Evolutionary conservation across 2,113 vertebrate species (phyloP).

Genomic region (Ahaetulla prasina): DNA sequence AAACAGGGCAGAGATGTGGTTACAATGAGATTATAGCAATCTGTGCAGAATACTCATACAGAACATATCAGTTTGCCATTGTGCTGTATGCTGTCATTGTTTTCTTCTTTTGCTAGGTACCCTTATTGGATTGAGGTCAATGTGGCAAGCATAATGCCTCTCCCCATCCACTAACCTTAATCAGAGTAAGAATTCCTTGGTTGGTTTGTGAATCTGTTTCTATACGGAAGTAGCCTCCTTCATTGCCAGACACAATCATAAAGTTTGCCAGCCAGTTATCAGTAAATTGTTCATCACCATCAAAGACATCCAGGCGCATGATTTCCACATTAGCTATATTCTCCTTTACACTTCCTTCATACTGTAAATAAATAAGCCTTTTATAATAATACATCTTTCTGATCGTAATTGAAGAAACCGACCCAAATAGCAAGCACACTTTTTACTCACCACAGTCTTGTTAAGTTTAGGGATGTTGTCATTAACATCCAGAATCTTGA

Average conservation of each 20-base stretch:
- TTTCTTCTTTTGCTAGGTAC: background rate
- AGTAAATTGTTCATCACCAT: conserved; percentile 78
- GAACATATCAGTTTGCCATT: background rate
- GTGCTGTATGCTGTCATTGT: background rate
- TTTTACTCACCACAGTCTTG: conserved; percentile 55
- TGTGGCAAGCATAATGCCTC: background rate
- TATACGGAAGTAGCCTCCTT: conserved; percentile 82
- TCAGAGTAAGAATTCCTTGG: conserved; percentile 83
- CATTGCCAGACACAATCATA: conserved; percentile 83
- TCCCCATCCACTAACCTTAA: conserved; percentile 75
- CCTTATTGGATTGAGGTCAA: background rate
- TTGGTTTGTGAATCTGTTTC: conserved; percentile 82
- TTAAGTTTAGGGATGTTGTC: conserved; percentile 73
- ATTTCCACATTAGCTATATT: conserved; percentile 81
- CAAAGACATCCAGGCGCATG: conserved; percentile 78
- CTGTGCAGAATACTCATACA: background rate
- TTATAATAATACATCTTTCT: background rate
- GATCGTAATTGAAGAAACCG: background rate
- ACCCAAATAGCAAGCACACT: accelerated
- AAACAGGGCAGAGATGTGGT: background rate
- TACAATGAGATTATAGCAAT: background rate
- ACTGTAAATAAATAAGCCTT: conserved; percentile 63
- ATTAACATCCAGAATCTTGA: conserved; percentile 77
- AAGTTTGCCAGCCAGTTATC: conserved; percentile 89
- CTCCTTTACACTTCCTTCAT: conserved; percentile 80